Evolutionary conservation across 1,140 invertebrate species (phyloP).

Genomic region (Apis florea): DNA sequence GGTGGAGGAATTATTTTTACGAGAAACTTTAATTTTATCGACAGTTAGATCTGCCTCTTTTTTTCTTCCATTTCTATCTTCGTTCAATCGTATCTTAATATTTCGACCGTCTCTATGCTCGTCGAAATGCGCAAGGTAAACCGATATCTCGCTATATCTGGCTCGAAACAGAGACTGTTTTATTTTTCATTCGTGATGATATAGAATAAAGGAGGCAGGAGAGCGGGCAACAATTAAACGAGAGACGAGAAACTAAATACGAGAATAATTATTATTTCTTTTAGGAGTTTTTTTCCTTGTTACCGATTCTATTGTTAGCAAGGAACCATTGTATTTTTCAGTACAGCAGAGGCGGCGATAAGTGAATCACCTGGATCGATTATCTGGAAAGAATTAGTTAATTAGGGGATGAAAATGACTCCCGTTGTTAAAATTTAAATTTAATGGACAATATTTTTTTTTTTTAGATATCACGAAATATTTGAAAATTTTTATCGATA

Average conservation of each 20-base stretch:
- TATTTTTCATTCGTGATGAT: slow-evolving; percentile 22
- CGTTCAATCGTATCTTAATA: background rate
- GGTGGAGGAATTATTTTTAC: slow-evolving; percentile 67
- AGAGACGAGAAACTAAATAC: background rate
- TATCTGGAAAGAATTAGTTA: background rate
- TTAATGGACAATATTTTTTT: background rate
- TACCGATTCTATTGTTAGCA: slow-evolving; percentile 6
- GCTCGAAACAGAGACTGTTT: slow-evolving; percentile 42
- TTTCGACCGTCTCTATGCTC: too few relatives aligned
- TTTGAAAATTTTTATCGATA: too few relatives aligned
- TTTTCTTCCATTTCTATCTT: background rate
- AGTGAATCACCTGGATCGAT: background rate
- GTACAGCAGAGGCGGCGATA: background rate
- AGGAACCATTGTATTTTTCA: background rate
- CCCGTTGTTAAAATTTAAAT: too few relatives aligned
- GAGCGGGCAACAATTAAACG: slow-evolving; percentile 14
- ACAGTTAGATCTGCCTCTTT: slow-evolving; percentile 19
- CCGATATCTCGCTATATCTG: slow-evolving; percentile 22
- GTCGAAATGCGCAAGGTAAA: slow-evolving; percentile 25
- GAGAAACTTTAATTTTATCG: slow-evolving; percentile 66
- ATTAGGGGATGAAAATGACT: too few relatives aligned
- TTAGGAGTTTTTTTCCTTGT: background rate
- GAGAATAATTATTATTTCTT: slow-evolving; percentile 35
- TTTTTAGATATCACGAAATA: too few relatives aligned
- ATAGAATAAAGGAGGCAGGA: background rate